Conservation (phyloP, 2,113 vertebrate genomes). For the Ophiodon elongatus region DNA sequence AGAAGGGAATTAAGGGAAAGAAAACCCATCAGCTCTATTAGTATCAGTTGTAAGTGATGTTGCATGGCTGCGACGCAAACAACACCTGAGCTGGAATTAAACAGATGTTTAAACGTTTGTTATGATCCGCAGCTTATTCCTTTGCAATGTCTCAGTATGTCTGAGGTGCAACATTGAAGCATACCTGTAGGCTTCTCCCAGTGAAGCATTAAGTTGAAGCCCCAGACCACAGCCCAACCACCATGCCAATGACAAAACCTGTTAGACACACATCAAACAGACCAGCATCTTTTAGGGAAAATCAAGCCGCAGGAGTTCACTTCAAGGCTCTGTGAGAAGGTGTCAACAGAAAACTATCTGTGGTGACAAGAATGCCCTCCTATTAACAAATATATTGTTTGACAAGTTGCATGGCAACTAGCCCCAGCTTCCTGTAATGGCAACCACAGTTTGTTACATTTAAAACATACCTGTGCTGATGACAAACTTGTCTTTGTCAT, state of each 20-base stretch:
- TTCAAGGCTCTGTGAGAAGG: not conserved
- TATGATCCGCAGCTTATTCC: not conserved
- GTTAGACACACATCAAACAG: constrained; percentile 51
- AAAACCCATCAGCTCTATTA: not conserved
- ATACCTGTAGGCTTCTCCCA: not conserved
- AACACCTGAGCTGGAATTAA: too few relatives aligned
- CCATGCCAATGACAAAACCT: not conserved
- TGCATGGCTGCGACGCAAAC: too few relatives aligned
- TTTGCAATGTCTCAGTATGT: not conserved
- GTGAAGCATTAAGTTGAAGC: too few relatives aligned
- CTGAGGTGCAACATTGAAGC: not conserved
- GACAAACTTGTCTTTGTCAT: not conserved
- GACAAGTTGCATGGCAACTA: constrained; percentile 61
- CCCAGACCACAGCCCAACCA: constrained; percentile 42
- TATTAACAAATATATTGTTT: not conserved
- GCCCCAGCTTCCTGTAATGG: constrained; percentile 65
- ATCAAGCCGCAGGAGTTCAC: not conserved
- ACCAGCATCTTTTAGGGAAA: not conserved
- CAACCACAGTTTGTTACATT: constrained; percentile 53
- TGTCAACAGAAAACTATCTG: not conserved
- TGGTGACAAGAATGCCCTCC: not conserved
- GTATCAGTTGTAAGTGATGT: not conserved
- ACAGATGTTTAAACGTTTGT: not conserved
- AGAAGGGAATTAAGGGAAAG: not conserved
- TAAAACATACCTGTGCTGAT: not conserved